Evolutionary conservation across 2,888 invertebrate species (phyloP).

Genomic region (Hydropsyche betteni): DNA sequence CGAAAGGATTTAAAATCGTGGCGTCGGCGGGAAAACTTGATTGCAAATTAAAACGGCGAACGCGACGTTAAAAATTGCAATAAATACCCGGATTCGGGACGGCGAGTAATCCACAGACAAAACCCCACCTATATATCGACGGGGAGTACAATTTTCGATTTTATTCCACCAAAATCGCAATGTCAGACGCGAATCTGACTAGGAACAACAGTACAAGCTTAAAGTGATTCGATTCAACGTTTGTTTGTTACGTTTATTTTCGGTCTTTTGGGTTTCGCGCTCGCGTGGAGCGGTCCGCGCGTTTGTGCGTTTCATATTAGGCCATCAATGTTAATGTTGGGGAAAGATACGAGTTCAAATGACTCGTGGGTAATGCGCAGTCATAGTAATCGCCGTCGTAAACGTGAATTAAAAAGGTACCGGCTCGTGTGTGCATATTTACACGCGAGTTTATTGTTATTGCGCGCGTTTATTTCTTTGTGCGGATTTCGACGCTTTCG

Average conservation of each 20-base stretch:
- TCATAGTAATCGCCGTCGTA: constrained; percentile 31
- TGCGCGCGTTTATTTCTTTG: background rate
- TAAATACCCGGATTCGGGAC: constrained; percentile 48
- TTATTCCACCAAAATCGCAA: no score
- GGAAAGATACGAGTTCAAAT: constrained; percentile 33
- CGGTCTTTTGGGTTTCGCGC: no score
- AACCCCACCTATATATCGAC: constrained; percentile 15
- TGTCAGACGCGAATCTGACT: no score
- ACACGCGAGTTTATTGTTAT: constrained; percentile 20
- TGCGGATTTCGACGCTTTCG: background rate
- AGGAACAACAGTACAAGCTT: no score
- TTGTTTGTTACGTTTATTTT: background rate
- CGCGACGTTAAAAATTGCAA: constrained; percentile 47
- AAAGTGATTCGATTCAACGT: background rate
- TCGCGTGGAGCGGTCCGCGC: background rate
- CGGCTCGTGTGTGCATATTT: constrained; percentile 19
- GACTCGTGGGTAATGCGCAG: constrained; percentile 32
- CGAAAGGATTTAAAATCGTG: constrained; percentile 7
- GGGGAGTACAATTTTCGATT: no score
- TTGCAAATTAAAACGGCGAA: constrained; percentile 48
- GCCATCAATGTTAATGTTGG: constrained; percentile 33
- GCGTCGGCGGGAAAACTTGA: constrained; percentile 38
- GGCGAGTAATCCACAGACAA: constrained; percentile 44
- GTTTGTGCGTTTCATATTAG: constrained; percentile 31
- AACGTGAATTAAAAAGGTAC: constrained; percentile 29